These are phyloP conservation scores for Brenthis ino DNA, from an alignment of 2,888 invertebrate genomes.

Conservation along the genomic window DNA sequence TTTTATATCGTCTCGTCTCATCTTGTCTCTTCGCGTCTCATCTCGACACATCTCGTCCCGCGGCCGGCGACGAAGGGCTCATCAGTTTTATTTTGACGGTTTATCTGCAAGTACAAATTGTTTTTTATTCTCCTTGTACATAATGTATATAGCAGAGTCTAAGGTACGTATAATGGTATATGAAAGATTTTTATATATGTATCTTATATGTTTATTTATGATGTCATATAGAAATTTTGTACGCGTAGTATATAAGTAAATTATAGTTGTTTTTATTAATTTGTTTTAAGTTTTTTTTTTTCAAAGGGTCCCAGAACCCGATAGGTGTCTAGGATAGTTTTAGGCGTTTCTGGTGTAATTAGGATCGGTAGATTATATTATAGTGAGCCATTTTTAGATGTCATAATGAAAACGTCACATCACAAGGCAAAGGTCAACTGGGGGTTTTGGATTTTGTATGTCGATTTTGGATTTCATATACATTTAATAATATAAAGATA, in stretches of 20 bases:
- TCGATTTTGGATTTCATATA: conserved; percentile 20
- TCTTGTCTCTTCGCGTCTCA: conserved; percentile 44
- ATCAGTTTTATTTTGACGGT: conserved; percentile 37
- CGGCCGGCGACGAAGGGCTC: conserved; percentile 1
- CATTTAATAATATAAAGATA: conserved; percentile 1
- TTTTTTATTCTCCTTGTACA: conserved; percentile 82
- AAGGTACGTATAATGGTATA: conserved; percentile 63
- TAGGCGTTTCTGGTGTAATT: conserved; percentile 58
- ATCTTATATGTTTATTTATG: conserved; percentile 77
- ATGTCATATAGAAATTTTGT: conserved; percentile 73
- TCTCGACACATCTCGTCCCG: conserved; percentile 40
- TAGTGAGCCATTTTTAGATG: conserved; percentile 65
- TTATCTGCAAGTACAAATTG: conserved; percentile 83
- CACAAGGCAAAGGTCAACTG: conserved; percentile 45
- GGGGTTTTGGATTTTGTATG: conserved; percentile 18
- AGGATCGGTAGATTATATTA: conserved; percentile 49
- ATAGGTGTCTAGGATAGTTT: conserved; percentile 59
- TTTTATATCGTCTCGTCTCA: conserved; percentile 45
- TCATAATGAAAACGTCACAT: conserved; percentile 58
- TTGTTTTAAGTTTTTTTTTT: conserved; percentile 53
- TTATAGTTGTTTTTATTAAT: conserved; percentile 78
- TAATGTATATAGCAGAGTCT: conserved; percentile 79
- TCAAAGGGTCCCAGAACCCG: conserved; percentile 53
- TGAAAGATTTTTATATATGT: conserved; percentile 71
- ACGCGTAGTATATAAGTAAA: conserved; percentile 80